Evolutionary conservation across 2,888 invertebrate species (phyloP).

Genomic region (Coremacera marginata): DNA sequence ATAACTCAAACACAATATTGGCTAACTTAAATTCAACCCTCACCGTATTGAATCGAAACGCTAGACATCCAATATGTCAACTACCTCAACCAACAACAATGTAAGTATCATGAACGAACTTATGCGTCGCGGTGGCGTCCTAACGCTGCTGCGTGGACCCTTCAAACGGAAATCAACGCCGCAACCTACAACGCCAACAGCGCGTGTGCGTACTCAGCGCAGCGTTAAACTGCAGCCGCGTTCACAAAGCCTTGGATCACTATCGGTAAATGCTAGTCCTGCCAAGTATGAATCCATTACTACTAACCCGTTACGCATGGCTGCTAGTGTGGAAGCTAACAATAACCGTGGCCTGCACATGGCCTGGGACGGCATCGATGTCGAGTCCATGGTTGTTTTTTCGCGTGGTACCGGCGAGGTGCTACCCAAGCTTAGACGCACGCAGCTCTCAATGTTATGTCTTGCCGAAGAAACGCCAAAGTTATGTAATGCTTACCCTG

Average conservation of each 20-base stretch:
- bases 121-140: slow-evolving; percentile 66
- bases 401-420: slow-evolving; percentile 49
- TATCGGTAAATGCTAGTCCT: slow-evolving; percentile 69
- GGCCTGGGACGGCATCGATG: slow-evolving; percentile 49
- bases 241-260: slow-evolving; percentile 67
- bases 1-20: too few species aligned
- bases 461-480: slow-evolving; percentile 55
- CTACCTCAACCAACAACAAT: slow-evolving; percentile 49
- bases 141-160: slow-evolving; percentile 66
- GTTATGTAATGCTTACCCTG: slow-evolving; percentile 32
- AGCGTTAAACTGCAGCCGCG: slow-evolving; percentile 62
- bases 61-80: slow-evolving; percentile 27
- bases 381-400: slow-evolving; percentile 56
- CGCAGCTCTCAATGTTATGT: slow-evolving; percentile 65
- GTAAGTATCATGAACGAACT: slow-evolving; percentile 65
- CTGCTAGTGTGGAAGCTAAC: slow-evolving; percentile 63
- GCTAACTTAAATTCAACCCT: too few species aligned
- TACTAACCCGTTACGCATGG: slow-evolving; percentile 63
- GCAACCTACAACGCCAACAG: slow-evolving; percentile 63
- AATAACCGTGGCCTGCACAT: slow-evolving; percentile 51
- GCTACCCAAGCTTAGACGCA: slow-evolving; percentile 61
- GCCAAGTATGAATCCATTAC: slow-evolving; percentile 63
- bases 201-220: slow-evolving; percentile 56
- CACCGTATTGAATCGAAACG: neutral
- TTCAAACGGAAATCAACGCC: slow-evolving; percentile 67